Evolutionary conservation across 2,888 invertebrate species (phyloP), one percentile per base, ranked within the genome.

Genomic region (Piscicola geometra): DNA sequence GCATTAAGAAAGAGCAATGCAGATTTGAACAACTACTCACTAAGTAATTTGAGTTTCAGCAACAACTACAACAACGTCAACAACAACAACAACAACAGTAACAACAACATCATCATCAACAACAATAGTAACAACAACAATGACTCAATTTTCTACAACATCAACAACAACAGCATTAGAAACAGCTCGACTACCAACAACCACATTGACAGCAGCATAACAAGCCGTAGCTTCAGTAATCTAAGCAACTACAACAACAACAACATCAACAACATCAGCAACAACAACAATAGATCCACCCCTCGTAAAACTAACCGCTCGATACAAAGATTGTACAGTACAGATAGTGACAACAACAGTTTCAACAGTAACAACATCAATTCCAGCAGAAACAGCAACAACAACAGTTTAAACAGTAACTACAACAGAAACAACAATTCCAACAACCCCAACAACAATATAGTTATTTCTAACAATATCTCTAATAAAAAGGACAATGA

Each of bases 1-100:
- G 12, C n/a, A 30, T 28, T 9, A 30, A 33, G 36, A 67, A 68
- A 64, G 21, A 36, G 41, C 50, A n/a, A 12, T 32, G n/a, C 50
- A 2, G 32, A 75, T 25, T 66, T 75, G 30, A n/a, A 50, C 30
- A 67, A 75, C 66, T 47, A 36, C 28, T 68, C 3, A 18, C n/a
- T 35, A 2, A 69, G 36, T 3, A 67, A 67, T 32, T 32, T 32
- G 21, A 67, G 30, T n/a, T 33, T 32, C 33, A 32, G n/a, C 67
- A 67, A 32, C 67, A 67, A 67, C n/a, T 3, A 30, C 30, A 67
- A 28, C 32, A 67, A 25, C 30, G 5, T 3, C 33, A 9, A 67
- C 28, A 67, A 67, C 67, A 67, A 32, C 67, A 67, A 25, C 33
- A 67, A 28, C 35, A 30, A 30, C 21, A 67, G 15, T n/a, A 30